Conservation (phyloP, 2,888 invertebrate species). For the Drosophila longiperda region DNA sequence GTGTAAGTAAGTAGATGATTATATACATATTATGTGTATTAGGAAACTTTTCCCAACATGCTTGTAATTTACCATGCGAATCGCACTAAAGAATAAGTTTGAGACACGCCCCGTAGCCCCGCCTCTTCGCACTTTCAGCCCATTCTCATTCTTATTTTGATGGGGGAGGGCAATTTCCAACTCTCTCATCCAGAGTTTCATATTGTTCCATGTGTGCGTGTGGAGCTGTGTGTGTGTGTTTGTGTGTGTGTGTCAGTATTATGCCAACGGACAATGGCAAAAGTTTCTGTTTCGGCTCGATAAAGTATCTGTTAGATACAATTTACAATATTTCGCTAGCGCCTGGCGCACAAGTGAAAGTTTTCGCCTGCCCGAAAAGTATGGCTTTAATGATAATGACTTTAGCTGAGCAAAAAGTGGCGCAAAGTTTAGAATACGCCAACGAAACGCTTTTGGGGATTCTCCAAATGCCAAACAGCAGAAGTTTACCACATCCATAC, state of each 20-base stretch:
- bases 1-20: not conserved
- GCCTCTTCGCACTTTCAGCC: not conserved
- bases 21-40: not conserved
- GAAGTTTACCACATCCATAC: slow-evolving; percentile 52
- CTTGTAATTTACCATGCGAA: slow-evolving; percentile 55
- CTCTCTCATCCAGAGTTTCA: slow-evolving; percentile 38
- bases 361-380: slow-evolving; percentile 65
- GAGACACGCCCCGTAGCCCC: slow-evolving; percentile 17
- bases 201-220: not conserved
- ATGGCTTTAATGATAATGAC: slow-evolving; percentile 79
- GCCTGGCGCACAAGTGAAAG: slow-evolving; percentile 61
- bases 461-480: slow-evolving; percentile 69
- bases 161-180: slow-evolving; percentile 56
- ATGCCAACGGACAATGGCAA: slow-evolving; percentile 77
- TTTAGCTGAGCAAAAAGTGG: slow-evolving; percentile 74
- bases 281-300: slow-evolving; percentile 76
- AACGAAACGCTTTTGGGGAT: slow-evolving; percentile 74
- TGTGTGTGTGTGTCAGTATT: slow-evolving; percentile 48
- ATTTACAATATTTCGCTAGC: slow-evolving; percentile 73
- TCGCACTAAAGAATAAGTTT: slow-evolving; percentile 49
- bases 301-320: slow-evolving; percentile 77
- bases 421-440: slow-evolving; percentile 75
- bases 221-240: slow-evolving; percentile 22
- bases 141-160: slow-evolving; percentile 50
- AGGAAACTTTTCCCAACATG: slow-evolving; percentile 31